Evolutionary conservation across 2,888 invertebrate species (phyloP), one percentile per base, ranked within the genome.

Genomic region (Oxytorus armatus): DNA sequence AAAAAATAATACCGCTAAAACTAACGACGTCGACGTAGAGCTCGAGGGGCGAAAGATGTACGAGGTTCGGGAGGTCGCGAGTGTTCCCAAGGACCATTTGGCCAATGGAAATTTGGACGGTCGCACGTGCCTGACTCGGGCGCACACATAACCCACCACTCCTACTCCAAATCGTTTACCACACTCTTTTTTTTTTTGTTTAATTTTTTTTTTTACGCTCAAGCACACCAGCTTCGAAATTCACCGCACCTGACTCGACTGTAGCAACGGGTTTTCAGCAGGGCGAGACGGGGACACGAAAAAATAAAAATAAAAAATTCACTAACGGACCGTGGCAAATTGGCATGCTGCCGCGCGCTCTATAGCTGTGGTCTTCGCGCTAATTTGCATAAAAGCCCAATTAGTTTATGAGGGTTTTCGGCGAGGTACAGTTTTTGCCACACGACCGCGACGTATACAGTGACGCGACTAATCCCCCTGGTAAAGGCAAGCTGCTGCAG

Each of bases 311-410:
- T n/a, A 72, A 61, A 73, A 76, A 80, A 80, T 39, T 72, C 79
- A 79, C 79, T 79, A 80, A 77, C 72, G 65, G 77, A 77, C 72
- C 80, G 63, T 66, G 74, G 83, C 77, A 83, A 84, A 83, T 84
- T 83, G 83, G 83, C 83, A 83, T 77, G 83, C 77, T 81, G 83
- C 83, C 81, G 66, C 74, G 47, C 74, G 23, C 74, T 39, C 14
- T 25, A 42, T 29, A 33, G 73, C 47, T 49, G 68, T 68, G 79
- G 79, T 77, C 80, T 39, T 63, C 33, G 25, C 25, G 77, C 75
- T 83, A 81, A 84, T 84, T 84, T 84, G 79, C 83, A 81, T 84
- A 77, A 84, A 83, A 84, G 79, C 79, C 83, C 83, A 84, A 84
- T 84, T 84, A 84, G 83, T 83, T 81, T 74, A 84, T 79, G 83